Percentiles rank a stretch among this genome's conserved stretches.
phyloP scores from a whole-genome alignment of 2,888 invertebrate genomes.

The Prionchulus punctatus region DNA sequence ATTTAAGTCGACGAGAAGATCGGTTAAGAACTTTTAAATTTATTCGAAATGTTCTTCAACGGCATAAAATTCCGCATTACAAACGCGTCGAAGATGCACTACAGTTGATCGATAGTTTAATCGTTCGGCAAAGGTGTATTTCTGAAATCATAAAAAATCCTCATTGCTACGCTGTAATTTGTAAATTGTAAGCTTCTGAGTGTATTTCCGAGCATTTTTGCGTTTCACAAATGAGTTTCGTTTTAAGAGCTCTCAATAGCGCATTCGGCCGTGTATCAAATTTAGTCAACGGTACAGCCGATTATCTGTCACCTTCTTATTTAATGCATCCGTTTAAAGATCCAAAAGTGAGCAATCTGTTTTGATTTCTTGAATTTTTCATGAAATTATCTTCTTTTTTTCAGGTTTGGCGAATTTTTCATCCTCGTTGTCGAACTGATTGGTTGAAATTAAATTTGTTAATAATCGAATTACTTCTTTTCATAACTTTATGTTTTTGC shows the following conservation, averaged over 20 bases:
- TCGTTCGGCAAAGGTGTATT: slow-evolving; percentile 23
- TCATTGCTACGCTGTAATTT: background rate
- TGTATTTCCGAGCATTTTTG: no score
- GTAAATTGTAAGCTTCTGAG: background rate
- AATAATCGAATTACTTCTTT: background rate
- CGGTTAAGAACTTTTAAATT: background rate
- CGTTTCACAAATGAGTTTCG: no score
- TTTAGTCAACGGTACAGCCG: background rate
- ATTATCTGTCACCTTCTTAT: background rate
- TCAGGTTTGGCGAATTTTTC: background rate
- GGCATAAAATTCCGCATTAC: background rate
- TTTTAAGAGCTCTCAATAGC: no score
- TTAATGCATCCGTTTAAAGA: background rate
- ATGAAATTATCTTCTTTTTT: background rate
- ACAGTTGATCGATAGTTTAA: slow-evolving; percentile 25
- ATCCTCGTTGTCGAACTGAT: background rate
- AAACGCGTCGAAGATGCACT: slow-evolving; percentile 20
- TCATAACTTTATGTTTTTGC: background rate
- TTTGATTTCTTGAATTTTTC: no score
- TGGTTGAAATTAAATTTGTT: background rate
- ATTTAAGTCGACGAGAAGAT: background rate
- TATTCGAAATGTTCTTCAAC: background rate
- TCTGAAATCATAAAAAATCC: slow-evolving; percentile 15
- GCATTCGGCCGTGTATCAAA: background rate
- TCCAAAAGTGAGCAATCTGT: background rate